Evolutionary conservation across 2,888 invertebrate species (phyloP), one percentile per base, ranked within the genome.

Genomic region (Synanthedon formicaeformis): DNA sequence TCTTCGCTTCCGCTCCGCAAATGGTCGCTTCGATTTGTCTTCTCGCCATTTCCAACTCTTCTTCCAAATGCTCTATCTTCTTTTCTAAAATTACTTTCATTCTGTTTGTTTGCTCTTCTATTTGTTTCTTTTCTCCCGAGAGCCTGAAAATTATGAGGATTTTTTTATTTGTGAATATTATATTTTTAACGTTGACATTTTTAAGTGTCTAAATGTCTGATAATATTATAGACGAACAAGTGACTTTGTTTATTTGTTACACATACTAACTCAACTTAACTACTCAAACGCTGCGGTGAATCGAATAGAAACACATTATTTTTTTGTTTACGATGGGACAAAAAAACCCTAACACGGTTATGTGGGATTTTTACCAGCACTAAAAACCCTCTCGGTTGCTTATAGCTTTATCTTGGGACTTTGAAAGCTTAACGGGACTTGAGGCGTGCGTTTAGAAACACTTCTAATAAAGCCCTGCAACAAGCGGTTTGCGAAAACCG

Each of bases 1-100:
- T 78, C 60, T 81, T 83, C 5, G 63, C 62, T 18, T 72, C 68
- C 48, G 74, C 77, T 1, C 78, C 76, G 41, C 65, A 61, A 8
- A 67, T 57, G 0, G 78, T 60, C 0, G 76, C 76, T 0, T 58
- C 50, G 5, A 80, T 57, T 59, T 86, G 85, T 23, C 78, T 61
- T 53, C 66, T 73, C 0, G 72, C 66, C 0, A 68, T 78, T 12
- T 77, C 77, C 51, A 85, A 53, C 56, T 87, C 79, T 51, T 75
- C 75, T 58, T 83, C 75, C 13, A 85, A 57, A 11, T 68, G 58
- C 41, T 63, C 66, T 5, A 86, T 71, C 58, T 60, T 79, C 3
- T 45, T 55, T 54, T 81, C 71, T 11, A 86, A 59, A 1, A 56
- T 62, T 13, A 54, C 62, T 52, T 64, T 75, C 4, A 73, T 56